A percentile compares a stretch with the other conserved stretches of the same genome.
Conservation (phyloP, 30 jellyfish, hydroid and myxozoan species). For the Pelagia noctiluca region DNA sequence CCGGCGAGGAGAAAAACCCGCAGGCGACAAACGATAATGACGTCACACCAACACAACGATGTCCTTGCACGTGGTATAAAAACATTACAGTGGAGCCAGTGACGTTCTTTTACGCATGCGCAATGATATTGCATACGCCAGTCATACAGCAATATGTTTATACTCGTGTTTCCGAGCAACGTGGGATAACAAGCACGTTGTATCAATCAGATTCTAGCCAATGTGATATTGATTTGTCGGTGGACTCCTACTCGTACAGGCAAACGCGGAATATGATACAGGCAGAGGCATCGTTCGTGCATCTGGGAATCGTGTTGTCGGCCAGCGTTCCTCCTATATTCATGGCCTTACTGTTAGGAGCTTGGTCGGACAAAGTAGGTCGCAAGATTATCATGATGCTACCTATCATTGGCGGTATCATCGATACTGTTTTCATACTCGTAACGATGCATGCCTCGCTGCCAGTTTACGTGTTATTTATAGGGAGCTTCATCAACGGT, state of each 20-base stretch:
- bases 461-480: slow-evolving; percentile 82
- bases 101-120: slow-evolving; percentile 98
- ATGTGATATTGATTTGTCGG: slow-evolving; percentile 64
- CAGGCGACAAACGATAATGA: not conserved
- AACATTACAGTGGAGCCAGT: slow-evolving; percentile 94
- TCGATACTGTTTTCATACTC: slow-evolving; percentile 79
- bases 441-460: slow-evolving; percentile 75
- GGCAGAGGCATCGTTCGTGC: slow-evolving; percentile 88
- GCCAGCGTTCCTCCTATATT: slow-evolving; percentile 92
- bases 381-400: slow-evolving; percentile 80
- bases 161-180: slow-evolving; percentile 71
- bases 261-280: slow-evolving; percentile 78
- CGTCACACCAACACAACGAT: not conserved
- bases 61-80: slow-evolving; percentile 11
- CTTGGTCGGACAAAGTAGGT: slow-evolving; percentile 98
- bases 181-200: slow-evolving; percentile 72
- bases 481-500: slow-evolving; percentile 94
- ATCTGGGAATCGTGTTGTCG: slow-evolving; percentile 89
- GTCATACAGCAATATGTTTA: slow-evolving; percentile 94
- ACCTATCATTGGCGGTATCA: slow-evolving; percentile 93
- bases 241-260: slow-evolving; percentile 32
- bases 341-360: slow-evolving; percentile 95
- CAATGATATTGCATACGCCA: slow-evolving; percentile 98
- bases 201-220: slow-evolving; percentile 83
- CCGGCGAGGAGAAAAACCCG: slow-evolving; percentile 11